A percentile compares a stretch with the other conserved stretches of the same genome.
phyloP scores from a whole-genome alignment of 2,888 invertebrate species.

The Tenthredo scrophulariae region DNA sequence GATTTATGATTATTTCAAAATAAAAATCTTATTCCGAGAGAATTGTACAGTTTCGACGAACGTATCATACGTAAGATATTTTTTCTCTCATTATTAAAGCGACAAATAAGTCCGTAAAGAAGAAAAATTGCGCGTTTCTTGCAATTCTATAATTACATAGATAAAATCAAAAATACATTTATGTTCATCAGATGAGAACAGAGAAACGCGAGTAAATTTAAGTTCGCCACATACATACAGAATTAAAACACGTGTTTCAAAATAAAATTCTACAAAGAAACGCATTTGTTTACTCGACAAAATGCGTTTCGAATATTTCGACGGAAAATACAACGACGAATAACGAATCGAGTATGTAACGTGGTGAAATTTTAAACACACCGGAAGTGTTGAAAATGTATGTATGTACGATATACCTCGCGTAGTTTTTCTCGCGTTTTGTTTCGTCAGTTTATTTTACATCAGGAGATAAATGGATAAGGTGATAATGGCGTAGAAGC shows the following conservation, averaged over 20 bases:
- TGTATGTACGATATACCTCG: not conserved
- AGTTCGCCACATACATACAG: not conserved
- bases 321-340: not conserved
- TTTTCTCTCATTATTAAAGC: not conserved
- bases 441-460: not conserved
- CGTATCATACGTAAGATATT: not conserved
- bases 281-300: not conserved
- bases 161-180: conserved; percentile 30
- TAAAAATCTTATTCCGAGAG: not conserved
- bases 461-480: not conserved
- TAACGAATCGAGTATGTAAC: not conserved
- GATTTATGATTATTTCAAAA: not conserved
- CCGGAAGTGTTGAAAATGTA: not conserved
- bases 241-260: not conserved
- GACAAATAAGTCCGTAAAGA: too few relatives aligned
- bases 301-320: not conserved
- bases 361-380: conserved; percentile 1
- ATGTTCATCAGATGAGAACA: not conserved
- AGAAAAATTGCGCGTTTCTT: too few relatives aligned
- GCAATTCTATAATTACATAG: not conserved
- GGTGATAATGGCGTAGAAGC: not conserved
- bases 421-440: not conserved
- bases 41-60: not conserved
- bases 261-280: not conserved
- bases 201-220: not conserved